Conservation (phyloP, 1,140 invertebrate genomes). For the Drosophila pseudoananassae region DNA sequence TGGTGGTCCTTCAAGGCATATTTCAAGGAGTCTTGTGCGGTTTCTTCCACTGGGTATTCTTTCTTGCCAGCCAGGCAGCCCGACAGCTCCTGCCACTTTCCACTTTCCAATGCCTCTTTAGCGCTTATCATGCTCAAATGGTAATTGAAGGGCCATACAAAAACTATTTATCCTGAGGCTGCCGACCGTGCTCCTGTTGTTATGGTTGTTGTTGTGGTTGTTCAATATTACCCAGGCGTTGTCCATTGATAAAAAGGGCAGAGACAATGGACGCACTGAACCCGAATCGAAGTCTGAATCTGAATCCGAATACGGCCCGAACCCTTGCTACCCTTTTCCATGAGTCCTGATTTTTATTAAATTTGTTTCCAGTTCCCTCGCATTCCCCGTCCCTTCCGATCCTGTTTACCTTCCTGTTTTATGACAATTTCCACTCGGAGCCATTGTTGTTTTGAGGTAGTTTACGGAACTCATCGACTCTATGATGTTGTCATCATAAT, state of each 20-base stretch:
- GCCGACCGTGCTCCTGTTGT: conserved; percentile 58
- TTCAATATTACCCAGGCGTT: conserved; percentile 72
- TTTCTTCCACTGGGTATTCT: conserved; percentile 53
- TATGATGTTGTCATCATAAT: conserved; percentile 62
- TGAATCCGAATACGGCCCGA: conserved; percentile 27
- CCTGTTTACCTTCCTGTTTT: conserved; percentile 32
- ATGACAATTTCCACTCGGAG: conserved; percentile 75
- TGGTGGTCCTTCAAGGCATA: conserved; percentile 51
- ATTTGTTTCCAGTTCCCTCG: conserved; percentile 75
- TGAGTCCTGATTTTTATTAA: conserved; percentile 74
- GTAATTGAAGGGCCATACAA: conserved; percentile 79
- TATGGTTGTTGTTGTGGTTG: conserved; percentile 69
- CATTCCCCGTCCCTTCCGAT: conserved; percentile 19
- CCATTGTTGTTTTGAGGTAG: conserved; percentile 63
- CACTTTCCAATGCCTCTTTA: conserved; percentile 73
- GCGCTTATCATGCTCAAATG: conserved; percentile 82
- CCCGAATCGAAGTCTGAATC: conserved; percentile 36
- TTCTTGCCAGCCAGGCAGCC: conserved; percentile 18
- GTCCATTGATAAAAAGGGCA: conserved; percentile 20
- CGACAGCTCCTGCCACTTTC: conserved; percentile 38
- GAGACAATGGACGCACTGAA: conserved; percentile 65
- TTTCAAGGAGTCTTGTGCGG: conserved; percentile 63
- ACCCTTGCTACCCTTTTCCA: conserved; percentile 50
- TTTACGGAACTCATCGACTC: conserved; percentile 45
- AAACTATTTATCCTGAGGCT: conserved; percentile 81